Evolutionary conservation across 1,140 invertebrate species (phyloP), one percentile per base, ranked within the genome.

Genomic region (Pachypsylla venusta): DNA sequence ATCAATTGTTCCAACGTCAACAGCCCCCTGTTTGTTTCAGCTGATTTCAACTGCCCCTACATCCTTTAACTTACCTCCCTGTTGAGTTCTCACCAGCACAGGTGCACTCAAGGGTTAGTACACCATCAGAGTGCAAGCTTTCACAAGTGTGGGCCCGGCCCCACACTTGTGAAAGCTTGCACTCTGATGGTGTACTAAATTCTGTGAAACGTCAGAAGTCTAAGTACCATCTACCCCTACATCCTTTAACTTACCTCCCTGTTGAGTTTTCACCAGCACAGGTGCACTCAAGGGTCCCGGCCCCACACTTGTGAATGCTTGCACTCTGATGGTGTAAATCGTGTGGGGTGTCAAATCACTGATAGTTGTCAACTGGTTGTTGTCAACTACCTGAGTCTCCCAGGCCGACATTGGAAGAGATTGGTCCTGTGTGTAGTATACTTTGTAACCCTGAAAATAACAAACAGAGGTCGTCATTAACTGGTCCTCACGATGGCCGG

Each of bases 81-180:
- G 91, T 68, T 93, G 90, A 7, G 92, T 96, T 76, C 95, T 95
- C 63, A 97, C 91, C 75, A 93, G 89, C 14, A 96, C 87, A 13
- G 91, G 89, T 0, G 83, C 76, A 61, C 92, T 96, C 60, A 95
- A 78, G 1, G 91, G n/a, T n/a, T n/a, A n/a, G n/a, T 95, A 95
- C 71, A 93, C 91, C 12, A 92, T 95, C 61, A 75, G 86, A 57
- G 89, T 95, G 0, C 89, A 93, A 70, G 91, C 90, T 1, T 84
- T 89, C 67, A 94, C 91, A 2, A 90, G 85, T 25, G 88, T 93
- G 56, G 91, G 58, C 92, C 90, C 20, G 87, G 86, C 2, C 90
- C 91, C 56, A 93, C 88, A 25, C 85, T 90, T 2, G 91, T 94
- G 67, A 89, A 84, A 1, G 90, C 91, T 70, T 93, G 89, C 0